A percentile compares a stretch with the other conserved stretches of the same genome.
Evolutionary conservation across 2,888 invertebrate species (phyloP).

Genomic region (Neria commutata): DNA sequence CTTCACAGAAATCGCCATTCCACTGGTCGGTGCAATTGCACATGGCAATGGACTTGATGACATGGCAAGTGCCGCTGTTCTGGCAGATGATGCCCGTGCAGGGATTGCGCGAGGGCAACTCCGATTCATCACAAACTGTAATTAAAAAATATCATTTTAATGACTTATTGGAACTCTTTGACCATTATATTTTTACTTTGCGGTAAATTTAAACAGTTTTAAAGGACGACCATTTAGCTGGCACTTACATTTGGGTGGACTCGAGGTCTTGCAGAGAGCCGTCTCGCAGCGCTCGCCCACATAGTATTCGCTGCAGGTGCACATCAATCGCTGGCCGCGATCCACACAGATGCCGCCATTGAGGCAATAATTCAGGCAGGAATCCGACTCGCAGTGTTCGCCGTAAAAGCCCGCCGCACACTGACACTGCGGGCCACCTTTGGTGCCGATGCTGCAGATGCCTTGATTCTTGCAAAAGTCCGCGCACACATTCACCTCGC

Average conservation of each 20-base stretch:
- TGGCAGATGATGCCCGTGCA: conserved; percentile 63
- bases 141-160: background rate
- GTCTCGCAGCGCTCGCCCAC: conserved; percentile 65
- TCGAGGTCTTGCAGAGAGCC: conserved; percentile 63
- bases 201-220: background rate
- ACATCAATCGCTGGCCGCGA: conserved; percentile 44
- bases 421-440: conserved; percentile 57
- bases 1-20: conserved; percentile 66
- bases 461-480: conserved; percentile 68
- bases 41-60: conserved; percentile 61
- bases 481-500: conserved; percentile 67
- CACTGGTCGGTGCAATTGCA: conserved; percentile 67
- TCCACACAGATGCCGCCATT: conserved; percentile 64
- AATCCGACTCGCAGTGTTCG: conserved; percentile 65
- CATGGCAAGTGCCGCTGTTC: conserved; percentile 66
- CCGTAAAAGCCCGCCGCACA: conserved; percentile 57
- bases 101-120: conserved; percentile 52
- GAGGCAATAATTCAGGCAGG: conserved; percentile 64
- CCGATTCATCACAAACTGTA: conserved; percentile 51
- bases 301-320: conserved; percentile 55
- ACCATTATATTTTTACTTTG: conserved; percentile 2
- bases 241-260: conserved; percentile 53
- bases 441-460: conserved; percentile 53
- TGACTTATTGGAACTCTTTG: too few relatives aligned
- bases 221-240: background rate